Conservation (phyloP, 92 coral and sea anemone species). For the Bergia sp. region DNA sequence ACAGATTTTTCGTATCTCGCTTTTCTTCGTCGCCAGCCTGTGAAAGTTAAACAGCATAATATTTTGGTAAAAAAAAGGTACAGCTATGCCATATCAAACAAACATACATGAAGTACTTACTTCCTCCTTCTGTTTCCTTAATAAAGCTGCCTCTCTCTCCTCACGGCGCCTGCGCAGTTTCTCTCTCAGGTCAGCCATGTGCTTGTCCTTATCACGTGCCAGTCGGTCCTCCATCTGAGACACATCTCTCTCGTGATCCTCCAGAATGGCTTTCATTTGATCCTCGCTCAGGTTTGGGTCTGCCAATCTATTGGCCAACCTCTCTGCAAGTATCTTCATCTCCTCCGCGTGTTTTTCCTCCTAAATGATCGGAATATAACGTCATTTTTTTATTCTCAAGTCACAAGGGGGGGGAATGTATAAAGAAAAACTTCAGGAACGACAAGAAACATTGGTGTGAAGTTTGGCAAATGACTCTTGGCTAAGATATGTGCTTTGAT, state of each 20-base stretch:
- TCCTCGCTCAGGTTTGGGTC: conserved; percentile 80
- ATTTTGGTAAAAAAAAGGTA: too few species aligned
- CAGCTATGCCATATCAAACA: background rate
- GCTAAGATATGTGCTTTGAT: too few species aligned
- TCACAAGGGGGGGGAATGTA: too few species aligned
- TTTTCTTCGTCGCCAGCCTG: too few species aligned
- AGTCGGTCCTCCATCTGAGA: conserved; percentile 76
- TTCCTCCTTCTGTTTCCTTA: conserved; percentile 89
- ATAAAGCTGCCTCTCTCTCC: conserved; percentile 90
- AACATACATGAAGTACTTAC: conserved; percentile 48
- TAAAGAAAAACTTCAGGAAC: too few species aligned
- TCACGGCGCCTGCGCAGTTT: conserved; percentile 86
- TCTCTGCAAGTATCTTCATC: conserved; percentile 78
- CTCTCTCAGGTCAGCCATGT: conserved; percentile 82
- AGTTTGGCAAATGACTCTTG: too few species aligned
- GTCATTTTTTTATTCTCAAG: background rate
- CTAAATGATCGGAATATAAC: conserved; percentile 42
- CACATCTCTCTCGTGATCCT: conserved; percentile 85
- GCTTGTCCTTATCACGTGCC: conserved; percentile 84
- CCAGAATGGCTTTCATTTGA: conserved; percentile 89
- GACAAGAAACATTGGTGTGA: too few species aligned
- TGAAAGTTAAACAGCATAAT: too few species aligned
- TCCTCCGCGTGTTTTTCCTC: conserved; percentile 76
- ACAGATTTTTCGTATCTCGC: too few species aligned
- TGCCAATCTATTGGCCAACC: conserved; percentile 83